phyloP scores from a whole-genome alignment of 2,888 invertebrate species.

The Tetragonula carbonaria region DNA sequence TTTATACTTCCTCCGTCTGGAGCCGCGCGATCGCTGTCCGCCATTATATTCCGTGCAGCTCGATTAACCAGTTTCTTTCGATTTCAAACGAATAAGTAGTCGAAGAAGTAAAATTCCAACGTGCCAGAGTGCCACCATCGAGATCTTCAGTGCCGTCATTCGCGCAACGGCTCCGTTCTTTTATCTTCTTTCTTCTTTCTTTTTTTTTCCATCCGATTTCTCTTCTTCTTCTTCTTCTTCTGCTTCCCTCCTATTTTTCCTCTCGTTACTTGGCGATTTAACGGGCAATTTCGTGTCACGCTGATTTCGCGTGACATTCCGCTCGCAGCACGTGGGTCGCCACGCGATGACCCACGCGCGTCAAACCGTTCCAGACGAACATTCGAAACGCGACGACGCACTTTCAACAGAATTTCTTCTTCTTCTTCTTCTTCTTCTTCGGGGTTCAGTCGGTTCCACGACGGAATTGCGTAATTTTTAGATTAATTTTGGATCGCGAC shows the following conservation, averaged over 20 bases:
- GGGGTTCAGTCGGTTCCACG: not conserved
- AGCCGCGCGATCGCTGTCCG: slow-evolving; percentile 27
- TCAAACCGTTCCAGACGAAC: slow-evolving; percentile 9
- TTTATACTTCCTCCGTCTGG: slow-evolving; percentile 30
- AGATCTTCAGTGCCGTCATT: no score
- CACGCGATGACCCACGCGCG: slow-evolving; percentile 5
- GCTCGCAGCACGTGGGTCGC: slow-evolving; percentile 16
- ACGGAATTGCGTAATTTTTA: slow-evolving; percentile 33
- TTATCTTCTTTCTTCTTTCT: not conserved
- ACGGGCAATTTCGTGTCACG: slow-evolving; percentile 26
- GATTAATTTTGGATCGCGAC: slow-evolving; percentile 47
- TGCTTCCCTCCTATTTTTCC: not conserved
- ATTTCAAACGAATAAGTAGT: not conserved
- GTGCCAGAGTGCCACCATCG: not conserved
- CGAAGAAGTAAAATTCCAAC: slow-evolving; percentile 1
- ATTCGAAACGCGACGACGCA: not conserved
- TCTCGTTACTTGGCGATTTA: not conserved
- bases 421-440: not conserved
- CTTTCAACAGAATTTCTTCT: not conserved
- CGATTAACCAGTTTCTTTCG: slow-evolving; percentile 19
- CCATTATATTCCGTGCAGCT: not conserved
- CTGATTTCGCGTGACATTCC: slow-evolving; percentile 24
- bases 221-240: no score
- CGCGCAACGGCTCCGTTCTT: no score
- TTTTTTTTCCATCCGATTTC: no score